Evolutionary conservation across 2,113 vertebrate genomes (phyloP), one percentile per base, ranked within the genome.

Genomic region (Zapornia atra): DNA sequence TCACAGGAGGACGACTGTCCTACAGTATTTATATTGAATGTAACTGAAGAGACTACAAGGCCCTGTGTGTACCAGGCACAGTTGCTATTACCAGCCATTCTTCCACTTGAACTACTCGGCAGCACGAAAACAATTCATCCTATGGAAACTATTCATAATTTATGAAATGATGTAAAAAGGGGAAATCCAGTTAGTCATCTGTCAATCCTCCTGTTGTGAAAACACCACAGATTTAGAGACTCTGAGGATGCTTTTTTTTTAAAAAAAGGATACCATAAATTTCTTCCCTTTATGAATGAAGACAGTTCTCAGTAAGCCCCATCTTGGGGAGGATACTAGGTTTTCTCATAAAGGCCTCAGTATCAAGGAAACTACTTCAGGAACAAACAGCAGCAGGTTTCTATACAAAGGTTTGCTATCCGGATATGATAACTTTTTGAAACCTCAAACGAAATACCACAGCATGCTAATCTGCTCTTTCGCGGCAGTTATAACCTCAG

Each of bases 361-460:
- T 40, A 81, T 22, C 42, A 84, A 90, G 50, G 40, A 78, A 94
- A 84, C 5, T 1, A 56, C 31, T 73, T 93, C 64, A 59, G 3
- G 31, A 93, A 90, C 72, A 66, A 84, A 59, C 1, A 1, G 77
- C 42, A 71, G 61, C 31, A 0, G n/a, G 78, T 61, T 95, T 95
- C 88, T 68, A 44, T 22, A 56, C n/a, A 66, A 78, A 64, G 56
- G 51, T 68, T 92, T 94, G 68, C 85, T 64, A 81, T 57, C 34
- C 15, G 3, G 80, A 86, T 94, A 88, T 20, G 68, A 15, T 79
- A 84, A 94, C 93, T 96, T 94, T 82, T 94, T 0, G 0, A 96
- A 96, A 89, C 80, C 86, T 93, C 94, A 91, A 91, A 96, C 54
- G 86, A 92, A 93, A 92, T 90, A 93, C 70, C 92, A 95, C 90